phyloP scores from a whole-genome alignment of 2,888 invertebrate species.

The Zygothrica quintamaculata region DNA sequence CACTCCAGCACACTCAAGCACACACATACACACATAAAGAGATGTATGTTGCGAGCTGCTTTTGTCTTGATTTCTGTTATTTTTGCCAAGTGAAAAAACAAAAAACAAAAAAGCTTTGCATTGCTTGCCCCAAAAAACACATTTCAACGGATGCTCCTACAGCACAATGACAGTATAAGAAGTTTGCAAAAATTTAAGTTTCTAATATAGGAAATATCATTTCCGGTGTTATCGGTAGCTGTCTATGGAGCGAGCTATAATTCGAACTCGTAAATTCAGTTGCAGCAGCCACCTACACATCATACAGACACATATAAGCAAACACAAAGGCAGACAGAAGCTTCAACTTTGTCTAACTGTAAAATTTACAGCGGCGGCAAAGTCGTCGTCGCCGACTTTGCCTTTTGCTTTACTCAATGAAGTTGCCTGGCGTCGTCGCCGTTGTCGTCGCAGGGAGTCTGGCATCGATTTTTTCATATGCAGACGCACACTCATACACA shows the following conservation, averaged over 20 bases:
- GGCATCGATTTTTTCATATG: slow-evolving; percentile 78
- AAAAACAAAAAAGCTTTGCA: slow-evolving; percentile 34
- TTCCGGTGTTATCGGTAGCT: slow-evolving; percentile 68
- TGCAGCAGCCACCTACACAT: slow-evolving; percentile 33
- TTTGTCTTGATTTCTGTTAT: slow-evolving; percentile 30
- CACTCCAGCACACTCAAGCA: no score
- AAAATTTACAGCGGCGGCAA: slow-evolving; percentile 63
- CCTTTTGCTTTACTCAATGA: slow-evolving; percentile 73
- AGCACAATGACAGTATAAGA: slow-evolving; percentile 40
- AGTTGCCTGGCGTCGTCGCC: slow-evolving; percentile 58
- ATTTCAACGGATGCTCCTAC: slow-evolving; percentile 42
- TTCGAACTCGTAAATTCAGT: slow-evolving; percentile 36
- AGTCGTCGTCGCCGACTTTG: slow-evolving; percentile 34
- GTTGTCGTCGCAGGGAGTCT: slow-evolving; percentile 69
- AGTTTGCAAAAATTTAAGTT: slow-evolving; percentile 59
- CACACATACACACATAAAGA: slow-evolving; percentile 6
- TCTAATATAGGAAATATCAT: slow-evolving; percentile 63
- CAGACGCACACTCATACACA: slow-evolving; percentile 56
- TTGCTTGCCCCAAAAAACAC: slow-evolving; percentile 46
- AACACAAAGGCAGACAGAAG: slow-evolving; percentile 18
- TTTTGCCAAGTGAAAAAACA: slow-evolving; percentile 7
- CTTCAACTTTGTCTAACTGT: slow-evolving; percentile 73
- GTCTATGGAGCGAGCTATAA: slow-evolving; percentile 44
- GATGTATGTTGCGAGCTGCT: slow-evolving; percentile 20
- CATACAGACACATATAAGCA: slow-evolving; percentile 15